These are phyloP conservation scores for Bradypodion ventrale DNA, from an alignment of 2,797 vertebrate species.

Conservation along the genomic window DNA sequence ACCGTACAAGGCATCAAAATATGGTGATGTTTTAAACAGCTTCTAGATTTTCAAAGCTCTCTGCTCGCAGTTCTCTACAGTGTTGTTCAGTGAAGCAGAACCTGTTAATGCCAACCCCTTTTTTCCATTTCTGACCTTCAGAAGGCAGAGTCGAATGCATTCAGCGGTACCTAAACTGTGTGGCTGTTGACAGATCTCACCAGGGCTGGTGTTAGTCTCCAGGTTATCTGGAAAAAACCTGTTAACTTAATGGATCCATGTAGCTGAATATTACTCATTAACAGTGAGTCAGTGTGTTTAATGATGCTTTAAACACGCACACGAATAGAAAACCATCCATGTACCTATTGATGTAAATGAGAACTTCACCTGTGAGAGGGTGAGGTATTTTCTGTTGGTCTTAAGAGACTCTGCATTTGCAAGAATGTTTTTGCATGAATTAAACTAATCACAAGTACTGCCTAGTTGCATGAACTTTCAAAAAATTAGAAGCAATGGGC, in stretches of 20 bases:
- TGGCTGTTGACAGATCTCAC: conserved; percentile 50
- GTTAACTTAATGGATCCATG: conserved; percentile 55
- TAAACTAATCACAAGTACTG: too few relatives aligned
- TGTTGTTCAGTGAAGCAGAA: conserved; percentile 58
- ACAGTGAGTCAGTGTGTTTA: conserved; percentile 31
- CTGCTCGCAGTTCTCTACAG: conserved; percentile 48
- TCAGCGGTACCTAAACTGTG: conserved; percentile 14
- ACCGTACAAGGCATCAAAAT: conserved; percentile 17
- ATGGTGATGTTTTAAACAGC: conserved; percentile 40
- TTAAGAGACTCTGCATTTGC: too few relatives aligned
- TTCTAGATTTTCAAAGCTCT: conserved; percentile 43
- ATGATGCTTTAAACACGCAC: conserved; percentile 21
- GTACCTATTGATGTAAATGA: too few relatives aligned
- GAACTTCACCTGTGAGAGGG: too few relatives aligned
- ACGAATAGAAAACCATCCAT: too few relatives aligned
- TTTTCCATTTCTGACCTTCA: conserved; percentile 52
- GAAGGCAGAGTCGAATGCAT: conserved; percentile 30
- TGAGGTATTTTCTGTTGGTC: too few relatives aligned
- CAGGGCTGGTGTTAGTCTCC: conserved; percentile 39
- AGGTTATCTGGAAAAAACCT: conserved; percentile 40
- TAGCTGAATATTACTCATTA: conserved; percentile 42
- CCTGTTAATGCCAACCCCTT: conserved; percentile 34
- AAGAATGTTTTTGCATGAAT: too few relatives aligned
- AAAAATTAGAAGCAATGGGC: too few relatives aligned
- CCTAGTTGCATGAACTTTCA: too few relatives aligned